Base-by-base conservation (phyloP, 1,140 invertebrate species). In the Diabrotica virgifera region DNA sequence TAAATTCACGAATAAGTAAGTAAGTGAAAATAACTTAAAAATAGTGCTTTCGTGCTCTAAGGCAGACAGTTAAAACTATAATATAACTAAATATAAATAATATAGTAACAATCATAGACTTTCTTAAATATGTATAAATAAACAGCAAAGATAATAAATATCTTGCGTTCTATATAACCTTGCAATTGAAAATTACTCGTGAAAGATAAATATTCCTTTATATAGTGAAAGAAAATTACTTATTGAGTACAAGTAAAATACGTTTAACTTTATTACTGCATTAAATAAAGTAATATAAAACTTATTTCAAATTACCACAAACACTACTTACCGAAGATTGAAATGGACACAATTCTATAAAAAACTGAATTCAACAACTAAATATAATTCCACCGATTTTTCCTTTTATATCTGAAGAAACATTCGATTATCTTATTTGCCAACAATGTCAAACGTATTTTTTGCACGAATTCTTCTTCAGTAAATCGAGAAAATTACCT, bases 391-490 rank as follows among this genome's bases (percentile, higher is more conserved):
- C 46, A 24, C 52, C 6, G 5, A 59, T 9, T 12, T 13, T 51
- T 2, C 36, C 37, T 61, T 53, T 51, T 51, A 14, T 8, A 12
- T 7, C 12, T 36, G 40, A 9, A 36, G 14, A 46, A 37, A 61
- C 9, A 14, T 0, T 36, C 12, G n/a, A 14, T 7, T 12, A 10
- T 59, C n/a, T 50, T 46, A 52, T 24, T 52, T 54, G 24, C 24
- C 37, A 8, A 38, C 58, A 65, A 65, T 60, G 52, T 59, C 57
- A 65, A 65, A 55, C 36, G 52, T 24, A 65, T 65, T 65, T 65
- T 36, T 65, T 60, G 64, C 64, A 65, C 58, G 63, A 65, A 59
- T 36, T 57, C 55, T 57, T 57, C 35, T 13, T 37, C 24, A 58
- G 2, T 58, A 58, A 58, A 37, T 58, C 37, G 0, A 36, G 36